Evolutionary conservation across 2,888 invertebrate genomes (phyloP), one percentile per base, ranked within the genome.

Genomic region (Imbricaverruca yamaguchii): DNA sequence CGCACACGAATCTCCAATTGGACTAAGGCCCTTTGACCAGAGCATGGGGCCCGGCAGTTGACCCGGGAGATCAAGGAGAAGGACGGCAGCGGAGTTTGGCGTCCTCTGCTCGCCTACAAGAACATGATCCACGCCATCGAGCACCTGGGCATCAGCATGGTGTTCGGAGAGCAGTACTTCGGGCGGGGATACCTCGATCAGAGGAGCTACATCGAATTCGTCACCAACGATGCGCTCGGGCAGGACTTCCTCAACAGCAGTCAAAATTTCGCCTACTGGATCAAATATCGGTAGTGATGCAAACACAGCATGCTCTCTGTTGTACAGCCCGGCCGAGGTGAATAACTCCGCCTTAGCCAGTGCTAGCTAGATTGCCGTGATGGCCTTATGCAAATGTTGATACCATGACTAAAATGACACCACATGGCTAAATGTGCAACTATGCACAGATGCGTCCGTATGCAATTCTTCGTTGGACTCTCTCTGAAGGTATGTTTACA

Each of bases 81-180:
- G 80, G 82, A 83, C 8, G n/a, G 57, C 56, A 23, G 23, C 21
- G 82, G 83, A 0, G 83, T 83, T 21, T 83, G 83, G 83, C 80
- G 87, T 83, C 84, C 86, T 55, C 85, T 89, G 81, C 87, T 89
- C 65, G 88, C 88, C 2, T 89, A 88, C 85, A 88, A 88, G 85
- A 88, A 88, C 84, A 86, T 89, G 79, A 86, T 89, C 39, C 86
- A 87, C 23, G 87, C 87, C 25, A 87, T 88, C 82, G 88, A 89
- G 83, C 87, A 89, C 84, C 86, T 87, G 81, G 87, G 87, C 63
- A 87, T 88, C 55, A 87, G 88, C 67, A 86, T 88, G 83, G 87
- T 88, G 39, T 87, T 87, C 81, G 88, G 88, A 8, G 80, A 80
- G 39, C 80, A 83, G 77, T 83, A 83, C 80, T 83, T 83, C 65